Percentiles rank a stretch among this genome's conserved stretches.
Evolutionary conservation across 2,113 vertebrate species (phyloP).

Genomic region (Pycnonotus jocosus): DNA sequence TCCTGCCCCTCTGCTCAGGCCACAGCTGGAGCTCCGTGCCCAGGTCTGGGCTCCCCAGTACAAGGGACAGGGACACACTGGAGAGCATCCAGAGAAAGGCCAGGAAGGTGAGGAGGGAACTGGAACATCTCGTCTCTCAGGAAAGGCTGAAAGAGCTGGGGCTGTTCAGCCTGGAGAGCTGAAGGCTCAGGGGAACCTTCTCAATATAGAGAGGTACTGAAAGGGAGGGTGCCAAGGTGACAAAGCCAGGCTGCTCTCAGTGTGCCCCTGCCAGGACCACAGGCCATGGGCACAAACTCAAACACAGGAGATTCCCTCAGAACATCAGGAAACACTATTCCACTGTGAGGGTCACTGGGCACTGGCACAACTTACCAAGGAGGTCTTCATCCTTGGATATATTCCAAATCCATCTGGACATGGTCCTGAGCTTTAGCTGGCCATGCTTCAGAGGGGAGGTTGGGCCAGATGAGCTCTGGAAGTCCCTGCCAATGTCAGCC

Average conservation of each 20-base stretch:
- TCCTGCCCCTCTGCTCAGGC: background rate
- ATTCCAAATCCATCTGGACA: background rate
- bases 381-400: background rate
- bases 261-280: background rate
- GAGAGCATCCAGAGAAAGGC: background rate
- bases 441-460: background rate
- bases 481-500: background rate
- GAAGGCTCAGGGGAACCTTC: background rate
- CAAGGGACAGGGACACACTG: no score
- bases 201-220: background rate
- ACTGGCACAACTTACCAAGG: background rate
- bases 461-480: background rate
- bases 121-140: background rate
- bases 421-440: background rate
- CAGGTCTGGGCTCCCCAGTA: background rate
- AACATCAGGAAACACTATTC: background rate
- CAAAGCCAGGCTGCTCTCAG: background rate
- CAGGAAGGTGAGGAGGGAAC: background rate
- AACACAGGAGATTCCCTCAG: background rate
- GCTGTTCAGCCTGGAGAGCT: background rate
- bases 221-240: background rate
- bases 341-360: background rate
- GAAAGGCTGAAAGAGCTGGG: background rate
- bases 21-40: background rate
- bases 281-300: background rate